These are phyloP conservation scores for Campaea margaritaria DNA, from an alignment of 2,888 invertebrate genomes.

Conservation along the genomic window DNA sequence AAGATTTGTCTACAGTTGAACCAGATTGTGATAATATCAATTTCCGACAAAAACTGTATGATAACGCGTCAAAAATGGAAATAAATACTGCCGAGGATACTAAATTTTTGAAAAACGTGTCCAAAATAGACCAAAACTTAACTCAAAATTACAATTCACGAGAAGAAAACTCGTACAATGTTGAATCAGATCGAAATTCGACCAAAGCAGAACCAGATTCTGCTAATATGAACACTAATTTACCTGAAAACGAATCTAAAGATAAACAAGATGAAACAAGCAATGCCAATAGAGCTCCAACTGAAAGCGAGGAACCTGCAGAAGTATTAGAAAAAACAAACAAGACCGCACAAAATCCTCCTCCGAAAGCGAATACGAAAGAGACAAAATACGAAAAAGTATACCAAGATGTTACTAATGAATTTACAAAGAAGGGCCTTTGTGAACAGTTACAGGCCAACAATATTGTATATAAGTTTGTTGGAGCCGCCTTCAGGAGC, in stretches of 20 bases:
- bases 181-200: background rate
- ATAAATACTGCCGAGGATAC: background rate
- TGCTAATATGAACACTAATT: too few species aligned
- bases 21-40: slow-evolving; percentile 20
- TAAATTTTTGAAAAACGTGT: background rate
- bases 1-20: background rate
- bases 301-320: background rate
- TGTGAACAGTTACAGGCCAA: background rate
- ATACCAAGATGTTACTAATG: background rate
- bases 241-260: background rate
- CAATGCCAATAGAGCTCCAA: background rate
- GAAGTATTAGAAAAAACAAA: background rate
- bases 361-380: background rate
- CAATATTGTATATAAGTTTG: slow-evolving; percentile 5
- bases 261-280: background rate
- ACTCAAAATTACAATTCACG: background rate
- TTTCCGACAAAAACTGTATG: background rate
- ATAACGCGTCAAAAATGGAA: background rate
- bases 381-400: background rate
- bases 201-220: background rate
- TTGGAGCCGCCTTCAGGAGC: slow-evolving; percentile 10
- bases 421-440: background rate
- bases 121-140: background rate
- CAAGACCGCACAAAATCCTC: background rate
- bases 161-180: background rate